A percentile compares a stretch with the other conserved stretches of the same genome.
These are phyloP conservation scores for Drosophila merina DNA, from an alignment of 2,888 invertebrate species.

Conservation along the genomic window DNA sequence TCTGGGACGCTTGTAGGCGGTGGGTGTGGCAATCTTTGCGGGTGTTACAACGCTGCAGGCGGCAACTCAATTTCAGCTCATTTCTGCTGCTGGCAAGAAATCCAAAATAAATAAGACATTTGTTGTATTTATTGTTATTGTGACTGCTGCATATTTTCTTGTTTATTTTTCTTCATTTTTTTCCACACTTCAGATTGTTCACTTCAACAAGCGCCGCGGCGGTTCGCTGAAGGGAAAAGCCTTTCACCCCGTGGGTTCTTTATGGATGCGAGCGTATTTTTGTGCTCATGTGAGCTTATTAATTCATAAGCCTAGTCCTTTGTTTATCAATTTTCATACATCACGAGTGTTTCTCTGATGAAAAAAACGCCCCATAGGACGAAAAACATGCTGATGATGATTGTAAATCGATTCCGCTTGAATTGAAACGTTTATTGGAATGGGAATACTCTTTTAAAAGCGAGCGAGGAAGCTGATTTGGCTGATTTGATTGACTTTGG, in stretches of 20 bases:
- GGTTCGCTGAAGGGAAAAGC: not conserved
- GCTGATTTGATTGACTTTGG: constrained; percentile 4
- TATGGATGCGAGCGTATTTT: constrained; percentile 54
- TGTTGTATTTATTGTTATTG: constrained; percentile 43
- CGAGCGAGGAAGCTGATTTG: not conserved
- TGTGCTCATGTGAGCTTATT: constrained; percentile 47
- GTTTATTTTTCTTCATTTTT: constrained; percentile 24
- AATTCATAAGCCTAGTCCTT: constrained; percentile 66
- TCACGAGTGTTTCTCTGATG: constrained; percentile 25
- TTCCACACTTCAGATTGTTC: not conserved
- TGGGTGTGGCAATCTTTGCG: constrained; percentile 53
- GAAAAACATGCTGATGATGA: constrained; percentile 29
- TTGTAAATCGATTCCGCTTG: constrained; percentile 45
- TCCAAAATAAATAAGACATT: constrained; percentile 67
- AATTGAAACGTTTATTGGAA: constrained; percentile 2
- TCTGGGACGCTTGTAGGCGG: not conserved
- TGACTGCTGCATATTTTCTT: constrained; percentile 24
- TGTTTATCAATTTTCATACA: constrained; percentile 49
- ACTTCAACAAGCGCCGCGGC: constrained; percentile 34
- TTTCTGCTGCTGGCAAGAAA: constrained; percentile 35
- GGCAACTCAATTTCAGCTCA: constrained; percentile 75
- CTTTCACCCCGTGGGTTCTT: not conserved
- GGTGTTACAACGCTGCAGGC: constrained; percentile 74
- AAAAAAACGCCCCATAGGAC: not conserved
- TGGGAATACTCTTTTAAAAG: constrained; percentile 15